phyloP scores from a whole-genome alignment of 2,113 vertebrate genomes.

The Arvicanthis niloticus region DNA sequence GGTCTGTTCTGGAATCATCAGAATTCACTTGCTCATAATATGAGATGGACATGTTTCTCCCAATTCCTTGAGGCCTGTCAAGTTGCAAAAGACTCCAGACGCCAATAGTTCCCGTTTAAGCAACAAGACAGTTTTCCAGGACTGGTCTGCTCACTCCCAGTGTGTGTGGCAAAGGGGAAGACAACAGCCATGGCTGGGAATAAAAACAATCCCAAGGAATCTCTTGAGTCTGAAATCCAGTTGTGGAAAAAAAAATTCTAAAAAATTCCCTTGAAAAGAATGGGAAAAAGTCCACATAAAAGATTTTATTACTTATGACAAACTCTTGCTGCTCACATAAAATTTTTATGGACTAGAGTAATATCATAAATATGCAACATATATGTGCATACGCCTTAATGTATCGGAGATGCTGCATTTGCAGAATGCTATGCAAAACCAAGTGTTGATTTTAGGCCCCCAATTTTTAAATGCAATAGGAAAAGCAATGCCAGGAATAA shows the following conservation, averaged over 20 bases:
- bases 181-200: conserved; percentile 18
- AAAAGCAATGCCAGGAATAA: conserved; percentile 1
- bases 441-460: conserved; percentile 2
- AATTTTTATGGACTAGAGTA: conserved; percentile 56
- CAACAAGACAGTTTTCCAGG: conserved; percentile 2
- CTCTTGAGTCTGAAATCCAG: conserved; percentile 66
- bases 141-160: neutral
- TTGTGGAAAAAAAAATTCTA: conserved; percentile 50
- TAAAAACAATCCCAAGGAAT: neutral
- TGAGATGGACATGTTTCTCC: neutral
- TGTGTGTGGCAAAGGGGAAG: conserved; percentile 40
- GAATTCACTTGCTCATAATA: neutral
- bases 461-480: conserved; percentile 41
- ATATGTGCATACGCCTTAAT: neutral
- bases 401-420: neutral
- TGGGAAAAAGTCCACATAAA: conserved; percentile 73
- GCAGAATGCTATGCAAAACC: neutral
- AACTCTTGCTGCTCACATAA: conserved; percentile 65
- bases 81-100: neutral
- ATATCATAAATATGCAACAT: conserved; percentile 54
- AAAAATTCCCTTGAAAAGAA: conserved; percentile 74
- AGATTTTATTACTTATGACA: conserved; percentile 73
- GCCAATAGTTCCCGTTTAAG: conserved; percentile 3
- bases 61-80: neutral
- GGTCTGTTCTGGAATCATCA: neutral